Percentiles rank a stretch among this genome's conserved stretches.
phyloP scores from a whole-genome alignment of 2,888 invertebrate genomes.

The Ischnura elegans region DNA sequence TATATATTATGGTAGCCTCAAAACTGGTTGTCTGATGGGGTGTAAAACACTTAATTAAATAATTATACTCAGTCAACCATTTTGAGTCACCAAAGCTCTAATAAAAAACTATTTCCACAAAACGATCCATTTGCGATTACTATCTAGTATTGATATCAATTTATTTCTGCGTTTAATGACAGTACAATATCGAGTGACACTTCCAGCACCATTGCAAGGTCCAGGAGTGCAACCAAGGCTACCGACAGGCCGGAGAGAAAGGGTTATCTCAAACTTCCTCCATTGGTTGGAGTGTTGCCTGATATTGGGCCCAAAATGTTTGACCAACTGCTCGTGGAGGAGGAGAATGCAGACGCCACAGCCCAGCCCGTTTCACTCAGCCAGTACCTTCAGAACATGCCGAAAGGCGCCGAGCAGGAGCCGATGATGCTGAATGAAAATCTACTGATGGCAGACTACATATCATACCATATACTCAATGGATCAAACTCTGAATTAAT shows the following conservation, averaged over 20 bases:
- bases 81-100: too few species aligned
- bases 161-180: too few species aligned
- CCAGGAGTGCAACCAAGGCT: constrained; percentile 24
- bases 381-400: constrained; percentile 57
- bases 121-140: too few species aligned
- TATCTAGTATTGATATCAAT: too few species aligned
- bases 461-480: constrained; percentile 48
- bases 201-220: constrained; percentile 23
- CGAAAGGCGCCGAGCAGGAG: constrained; percentile 32
- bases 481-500: constrained; percentile 37
- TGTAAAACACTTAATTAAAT: too few species aligned
- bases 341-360: constrained; percentile 42
- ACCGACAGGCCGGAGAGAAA: constrained; percentile 39
- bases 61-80: too few species aligned
- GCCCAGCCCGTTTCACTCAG: constrained; percentile 5
- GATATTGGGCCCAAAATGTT: constrained; percentile 30
- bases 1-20: too few species aligned
- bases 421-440: constrained; percentile 58
- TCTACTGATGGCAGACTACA: constrained; percentile 56
- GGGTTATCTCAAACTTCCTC: constrained; percentile 20
- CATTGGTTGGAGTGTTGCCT: neutral
- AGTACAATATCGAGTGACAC: constrained; percentile 36
- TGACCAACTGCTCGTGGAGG: constrained; percentile 48
- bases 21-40: too few species aligned
- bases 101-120: too few species aligned